Conservation (phyloP, 2,888 invertebrate genomes). For the Oxystoma pomonae region DNA sequence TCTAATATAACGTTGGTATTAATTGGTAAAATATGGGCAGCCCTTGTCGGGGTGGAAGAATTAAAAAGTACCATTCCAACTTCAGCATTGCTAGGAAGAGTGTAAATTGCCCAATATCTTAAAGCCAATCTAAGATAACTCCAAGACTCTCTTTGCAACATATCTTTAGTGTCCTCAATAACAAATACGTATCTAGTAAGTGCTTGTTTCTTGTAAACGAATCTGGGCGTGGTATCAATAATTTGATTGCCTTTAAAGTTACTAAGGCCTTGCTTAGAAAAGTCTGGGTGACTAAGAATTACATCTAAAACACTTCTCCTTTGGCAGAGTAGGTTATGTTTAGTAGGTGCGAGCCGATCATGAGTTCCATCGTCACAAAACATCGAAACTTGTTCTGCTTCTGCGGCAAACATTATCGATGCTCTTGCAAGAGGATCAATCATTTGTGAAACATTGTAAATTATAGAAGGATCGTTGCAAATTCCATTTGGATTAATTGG, state of each 20-base stretch:
- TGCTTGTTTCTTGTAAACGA: constrained; percentile 52
- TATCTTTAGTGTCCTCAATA: constrained; percentile 57
- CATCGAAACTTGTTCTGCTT: constrained; percentile 51
- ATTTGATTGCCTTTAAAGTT: constrained; percentile 38
- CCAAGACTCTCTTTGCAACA: constrained; percentile 57
- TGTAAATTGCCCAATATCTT: constrained; percentile 56
- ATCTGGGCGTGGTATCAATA: constrained; percentile 49
- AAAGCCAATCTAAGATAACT: constrained; percentile 55
- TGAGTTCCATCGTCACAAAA: constrained; percentile 62
- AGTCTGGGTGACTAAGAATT: constrained; percentile 54
- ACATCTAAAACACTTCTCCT: constrained; percentile 57
- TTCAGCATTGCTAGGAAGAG: constrained; percentile 52
- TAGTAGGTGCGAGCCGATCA: constrained; percentile 59
- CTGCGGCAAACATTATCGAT: constrained; percentile 53
- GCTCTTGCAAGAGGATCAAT: constrained; percentile 50
- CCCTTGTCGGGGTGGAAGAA: constrained; percentile 43
- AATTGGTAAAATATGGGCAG: constrained; percentile 40
- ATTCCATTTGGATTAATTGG: constrained; percentile 48
- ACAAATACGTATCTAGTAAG: constrained; percentile 55
- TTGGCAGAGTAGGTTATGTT: constrained; percentile 61
- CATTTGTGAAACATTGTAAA: constrained; percentile 45
- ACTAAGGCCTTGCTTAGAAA: constrained; percentile 37
- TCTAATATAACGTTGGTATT: constrained; percentile 35
- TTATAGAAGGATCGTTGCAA: constrained; percentile 26
- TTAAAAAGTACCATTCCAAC: constrained; percentile 51